Percentiles rank a stretch among this genome's conserved stretches.
Conservation (phyloP, 1,140 invertebrate species). For the Bombus pyrosoma region DNA sequence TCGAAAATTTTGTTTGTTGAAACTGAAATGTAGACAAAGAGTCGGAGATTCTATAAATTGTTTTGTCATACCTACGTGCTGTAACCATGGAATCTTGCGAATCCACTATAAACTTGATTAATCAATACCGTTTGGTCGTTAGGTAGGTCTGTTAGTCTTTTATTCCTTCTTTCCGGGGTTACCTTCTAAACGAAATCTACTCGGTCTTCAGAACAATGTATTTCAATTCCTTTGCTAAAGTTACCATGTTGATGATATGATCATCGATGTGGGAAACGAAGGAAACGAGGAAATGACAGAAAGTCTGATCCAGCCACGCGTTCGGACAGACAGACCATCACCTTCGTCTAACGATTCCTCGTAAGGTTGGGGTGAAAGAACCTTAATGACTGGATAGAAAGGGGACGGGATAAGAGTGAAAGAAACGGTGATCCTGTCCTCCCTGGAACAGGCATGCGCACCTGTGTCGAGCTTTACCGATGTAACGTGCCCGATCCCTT, state of each 20-base stretch:
- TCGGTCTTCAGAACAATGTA: background rate
- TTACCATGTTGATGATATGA: background rate
- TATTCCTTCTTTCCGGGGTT: background rate
- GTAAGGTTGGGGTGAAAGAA: slow-evolving; percentile 62
- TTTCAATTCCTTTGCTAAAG: background rate
- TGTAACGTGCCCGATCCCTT: slow-evolving; percentile 71
- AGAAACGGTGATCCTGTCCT: slow-evolving; percentile 67
- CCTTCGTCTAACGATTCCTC: slow-evolving; percentile 51
- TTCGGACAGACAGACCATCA: slow-evolving; percentile 33
- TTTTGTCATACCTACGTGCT: background rate
- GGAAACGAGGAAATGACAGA: slow-evolving; percentile 30
- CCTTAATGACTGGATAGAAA: slow-evolving; percentile 62
- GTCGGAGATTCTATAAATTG: background rate
- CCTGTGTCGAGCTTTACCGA: slow-evolving; percentile 67
- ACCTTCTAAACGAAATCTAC: background rate
- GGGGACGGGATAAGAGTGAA: slow-evolving; percentile 51
- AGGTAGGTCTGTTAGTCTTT: background rate
- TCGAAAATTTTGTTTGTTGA: no score
- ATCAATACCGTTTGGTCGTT: background rate
- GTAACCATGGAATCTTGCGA: background rate
- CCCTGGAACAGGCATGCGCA: slow-evolving; percentile 69
- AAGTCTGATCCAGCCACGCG: slow-evolving; percentile 1
- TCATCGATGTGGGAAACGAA: background rate
- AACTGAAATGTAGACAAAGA: no score
- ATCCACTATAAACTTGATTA: background rate